A percentile compares a stretch with the other conserved stretches of the same genome.
Evolutionary conservation across 2,888 invertebrate genomes (phyloP).

Genomic region (Flexamia atlantica): DNA sequence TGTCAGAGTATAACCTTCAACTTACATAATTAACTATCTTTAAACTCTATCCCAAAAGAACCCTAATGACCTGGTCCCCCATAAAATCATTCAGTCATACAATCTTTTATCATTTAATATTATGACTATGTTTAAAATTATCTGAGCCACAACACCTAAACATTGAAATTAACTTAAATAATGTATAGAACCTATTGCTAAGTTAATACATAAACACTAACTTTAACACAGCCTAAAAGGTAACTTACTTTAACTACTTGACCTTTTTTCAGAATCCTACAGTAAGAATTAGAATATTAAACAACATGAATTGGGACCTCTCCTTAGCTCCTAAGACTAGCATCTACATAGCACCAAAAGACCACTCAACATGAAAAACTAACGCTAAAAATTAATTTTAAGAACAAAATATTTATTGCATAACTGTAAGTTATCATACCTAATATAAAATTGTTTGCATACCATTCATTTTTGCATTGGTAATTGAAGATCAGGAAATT

Average conservation of each 20-base stretch:
- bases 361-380: no score
- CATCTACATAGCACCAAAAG: neutral
- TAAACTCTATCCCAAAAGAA: neutral
- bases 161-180: neutral
- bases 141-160: constrained; percentile 25
- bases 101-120: no score
- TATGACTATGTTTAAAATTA: neutral
- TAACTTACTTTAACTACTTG: neutral
- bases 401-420: no score
- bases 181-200: neutral
- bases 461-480: no score
- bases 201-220: neutral
- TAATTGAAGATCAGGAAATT: no score
- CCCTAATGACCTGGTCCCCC: constrained; percentile 20
- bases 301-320: no score
- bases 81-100: no score
- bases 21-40: neutral
- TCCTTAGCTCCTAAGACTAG: neutral
- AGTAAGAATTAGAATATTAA: no score
- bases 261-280: neutral
- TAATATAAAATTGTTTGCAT: no score
- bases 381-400: no score
- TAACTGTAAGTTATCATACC: no score
- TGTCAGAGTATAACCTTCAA: no score
- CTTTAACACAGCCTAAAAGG: constrained; percentile 10